These are phyloP conservation scores for Drosophila phalerata DNA, from an alignment of 2,888 invertebrate species.

Conservation along the genomic window DNA sequence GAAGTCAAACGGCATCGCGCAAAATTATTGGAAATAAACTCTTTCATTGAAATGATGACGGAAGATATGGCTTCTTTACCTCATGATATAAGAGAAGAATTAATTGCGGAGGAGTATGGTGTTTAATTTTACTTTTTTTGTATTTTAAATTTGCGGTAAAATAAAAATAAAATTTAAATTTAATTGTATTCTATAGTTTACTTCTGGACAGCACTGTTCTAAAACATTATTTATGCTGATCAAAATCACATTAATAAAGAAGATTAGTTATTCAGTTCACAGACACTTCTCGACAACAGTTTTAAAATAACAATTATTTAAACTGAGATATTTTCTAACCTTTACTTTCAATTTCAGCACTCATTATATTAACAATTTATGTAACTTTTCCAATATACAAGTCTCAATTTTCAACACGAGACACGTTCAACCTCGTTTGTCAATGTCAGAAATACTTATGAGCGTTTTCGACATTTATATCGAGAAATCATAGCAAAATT, in stretches of 20 bases:
- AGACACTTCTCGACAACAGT: not conserved
- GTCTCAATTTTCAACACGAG: not conserved
- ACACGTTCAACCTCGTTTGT: not conserved
- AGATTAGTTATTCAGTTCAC: not conserved
- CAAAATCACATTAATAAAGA: not conserved
- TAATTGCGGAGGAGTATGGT: slow-evolving; percentile 17
- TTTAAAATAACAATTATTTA: not conserved
- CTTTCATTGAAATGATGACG: slow-evolving; percentile 16
- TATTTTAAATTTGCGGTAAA: not conserved
- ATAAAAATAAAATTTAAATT: not conserved
- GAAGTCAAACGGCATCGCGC: slow-evolving; percentile 13
- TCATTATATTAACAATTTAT: slow-evolving; percentile 2
- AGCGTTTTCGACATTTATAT: slow-evolving; percentile 2
- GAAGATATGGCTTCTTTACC: slow-evolving; percentile 14
- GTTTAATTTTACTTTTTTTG: not conserved
- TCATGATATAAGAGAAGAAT: slow-evolving; percentile 11
- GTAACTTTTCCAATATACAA: not conserved
- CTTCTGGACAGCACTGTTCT: not conserved
- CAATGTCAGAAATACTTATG: slow-evolving; percentile 5
- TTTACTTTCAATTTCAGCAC: slow-evolving; percentile 7
- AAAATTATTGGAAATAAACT: slow-evolving; percentile 15
- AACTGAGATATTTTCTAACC: not conserved
- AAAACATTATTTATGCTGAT: not conserved
- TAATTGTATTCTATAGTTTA: too few species aligned
- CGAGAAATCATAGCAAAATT: slow-evolving; percentile 2